Percentiles rank a stretch among this genome's conserved stretches.
phyloP scores from a whole-genome alignment of 1,140 invertebrate genomes.

The Brachionus rubens region DNA sequence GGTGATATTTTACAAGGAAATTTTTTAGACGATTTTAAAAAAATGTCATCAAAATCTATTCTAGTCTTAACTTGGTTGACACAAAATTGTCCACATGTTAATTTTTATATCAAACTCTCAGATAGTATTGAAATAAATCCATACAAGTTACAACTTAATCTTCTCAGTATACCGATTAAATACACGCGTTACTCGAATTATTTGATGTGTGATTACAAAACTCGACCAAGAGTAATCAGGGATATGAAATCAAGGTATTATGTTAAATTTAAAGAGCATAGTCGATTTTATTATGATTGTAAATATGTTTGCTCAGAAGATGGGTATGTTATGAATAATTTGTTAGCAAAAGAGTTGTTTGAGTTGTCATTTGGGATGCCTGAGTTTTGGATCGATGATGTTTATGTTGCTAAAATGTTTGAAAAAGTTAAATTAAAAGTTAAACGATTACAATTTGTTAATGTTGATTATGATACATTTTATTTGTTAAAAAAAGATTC shows the following conservation, averaged over 20 bases:
- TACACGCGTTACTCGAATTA: background rate
- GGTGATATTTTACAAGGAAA: constrained; percentile 16
- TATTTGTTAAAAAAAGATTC: background rate
- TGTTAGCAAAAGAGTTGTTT: background rate
- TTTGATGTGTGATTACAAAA: background rate
- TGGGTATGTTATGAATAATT: background rate
- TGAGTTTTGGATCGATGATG: constrained; percentile 13
- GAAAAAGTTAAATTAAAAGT: background rate
- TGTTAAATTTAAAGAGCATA: background rate
- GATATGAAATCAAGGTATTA: background rate
- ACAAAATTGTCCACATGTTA: background rate
- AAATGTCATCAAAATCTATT: background rate
- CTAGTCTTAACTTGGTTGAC: background rate
- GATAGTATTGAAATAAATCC: constrained; percentile 1
- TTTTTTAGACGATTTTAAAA: background rate
- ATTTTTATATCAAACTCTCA: background rate
- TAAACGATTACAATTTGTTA: background rate
- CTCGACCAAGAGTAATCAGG: background rate
- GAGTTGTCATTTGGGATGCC: background rate
- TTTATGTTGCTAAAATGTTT: background rate
- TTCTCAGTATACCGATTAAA: background rate
- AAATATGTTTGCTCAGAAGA: constrained; percentile 8
- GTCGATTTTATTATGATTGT: background rate
- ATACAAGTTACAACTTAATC: background rate
- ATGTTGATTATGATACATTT: background rate